These are phyloP conservation scores for Melospiza georgiana DNA, from an alignment of 2,113 vertebrate genomes.

Conservation along the genomic window DNA sequence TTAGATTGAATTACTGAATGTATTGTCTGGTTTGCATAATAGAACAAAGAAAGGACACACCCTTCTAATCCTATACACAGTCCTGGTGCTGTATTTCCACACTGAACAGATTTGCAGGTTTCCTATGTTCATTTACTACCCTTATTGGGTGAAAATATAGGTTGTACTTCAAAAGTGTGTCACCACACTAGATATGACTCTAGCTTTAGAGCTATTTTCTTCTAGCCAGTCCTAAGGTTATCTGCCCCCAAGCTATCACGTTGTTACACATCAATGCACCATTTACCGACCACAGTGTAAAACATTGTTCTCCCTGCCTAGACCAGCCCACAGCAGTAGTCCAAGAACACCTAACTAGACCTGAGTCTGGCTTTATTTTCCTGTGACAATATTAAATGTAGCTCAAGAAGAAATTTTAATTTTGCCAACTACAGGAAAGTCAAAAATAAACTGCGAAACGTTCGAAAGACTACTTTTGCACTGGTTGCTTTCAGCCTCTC, in stretches of 20 bases:
- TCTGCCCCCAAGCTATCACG: not conserved
- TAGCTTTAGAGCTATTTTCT: not conserved
- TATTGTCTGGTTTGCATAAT: constrained; percentile 57
- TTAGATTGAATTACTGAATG: constrained; percentile 53
- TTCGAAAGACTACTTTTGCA: not conserved
- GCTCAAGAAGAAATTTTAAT: not conserved
- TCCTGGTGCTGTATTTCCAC: not conserved
- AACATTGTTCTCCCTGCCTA: not conserved
- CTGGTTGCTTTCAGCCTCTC: not conserved
- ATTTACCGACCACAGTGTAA: not conserved
- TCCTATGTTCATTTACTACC: not conserved
- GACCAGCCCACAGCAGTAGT: not conserved
- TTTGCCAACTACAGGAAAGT: not conserved
- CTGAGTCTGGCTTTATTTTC: not conserved
- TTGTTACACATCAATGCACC: not conserved
- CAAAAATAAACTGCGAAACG: not conserved
- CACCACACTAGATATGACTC: not conserved
- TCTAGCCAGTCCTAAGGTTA: not conserved
- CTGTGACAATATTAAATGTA: not conserved
- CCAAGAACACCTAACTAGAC: not conserved
- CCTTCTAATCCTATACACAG: constrained; percentile 30
- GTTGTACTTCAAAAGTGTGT: not conserved
- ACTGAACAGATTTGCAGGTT: not conserved
- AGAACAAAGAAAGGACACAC: constrained; percentile 51
- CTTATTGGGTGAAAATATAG: not conserved